Percentiles rank a stretch among this genome's conserved stretches.
phyloP scores from a whole-genome alignment of 2,113 vertebrate species.

The Cephalophus harveyi region DNA sequence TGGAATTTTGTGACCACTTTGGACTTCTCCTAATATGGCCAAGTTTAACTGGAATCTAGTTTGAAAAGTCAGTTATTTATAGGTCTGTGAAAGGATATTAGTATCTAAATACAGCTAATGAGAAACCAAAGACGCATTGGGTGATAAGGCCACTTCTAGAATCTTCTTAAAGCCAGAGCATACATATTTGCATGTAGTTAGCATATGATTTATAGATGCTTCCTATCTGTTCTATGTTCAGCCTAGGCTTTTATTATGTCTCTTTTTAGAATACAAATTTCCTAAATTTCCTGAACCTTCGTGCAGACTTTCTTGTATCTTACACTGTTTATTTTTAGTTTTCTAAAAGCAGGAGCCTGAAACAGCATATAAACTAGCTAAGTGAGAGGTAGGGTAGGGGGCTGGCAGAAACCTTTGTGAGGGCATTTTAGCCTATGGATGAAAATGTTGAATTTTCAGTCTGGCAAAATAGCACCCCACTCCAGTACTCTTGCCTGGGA shows the following conservation, averaged over 20 bases:
- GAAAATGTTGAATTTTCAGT: not conserved
- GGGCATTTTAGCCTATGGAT: not conserved
- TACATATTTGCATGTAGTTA: constrained; percentile 27
- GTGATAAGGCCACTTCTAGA: constrained; percentile 5
- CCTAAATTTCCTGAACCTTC: constrained; percentile 34
- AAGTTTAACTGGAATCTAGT: constrained; percentile 32
- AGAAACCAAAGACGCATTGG: constrained; percentile 7
- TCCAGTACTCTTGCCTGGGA: no score
- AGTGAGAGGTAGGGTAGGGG: not conserved
- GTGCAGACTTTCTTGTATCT: constrained; percentile 17
- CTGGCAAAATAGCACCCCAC: not conserved
- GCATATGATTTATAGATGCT: constrained; percentile 42
- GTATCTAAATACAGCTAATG: constrained; percentile 28
- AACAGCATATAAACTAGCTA: not conserved
- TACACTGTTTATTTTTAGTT: constrained; percentile 28
- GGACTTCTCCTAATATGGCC: not conserved
- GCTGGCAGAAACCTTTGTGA: not conserved
- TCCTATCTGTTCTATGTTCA: constrained; percentile 59
- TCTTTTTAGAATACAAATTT: constrained; percentile 47
- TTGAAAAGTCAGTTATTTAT: constrained; percentile 51
- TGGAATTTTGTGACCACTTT: not conserved
- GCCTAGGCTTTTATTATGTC: constrained; percentile 39
- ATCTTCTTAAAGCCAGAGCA: not conserved
- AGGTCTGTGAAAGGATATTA: constrained; percentile 8
- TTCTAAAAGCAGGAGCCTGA: not conserved